These are phyloP conservation scores for Euura lappo DNA, from an alignment of 1,140 invertebrate genomes.

Conservation along the genomic window DNA sequence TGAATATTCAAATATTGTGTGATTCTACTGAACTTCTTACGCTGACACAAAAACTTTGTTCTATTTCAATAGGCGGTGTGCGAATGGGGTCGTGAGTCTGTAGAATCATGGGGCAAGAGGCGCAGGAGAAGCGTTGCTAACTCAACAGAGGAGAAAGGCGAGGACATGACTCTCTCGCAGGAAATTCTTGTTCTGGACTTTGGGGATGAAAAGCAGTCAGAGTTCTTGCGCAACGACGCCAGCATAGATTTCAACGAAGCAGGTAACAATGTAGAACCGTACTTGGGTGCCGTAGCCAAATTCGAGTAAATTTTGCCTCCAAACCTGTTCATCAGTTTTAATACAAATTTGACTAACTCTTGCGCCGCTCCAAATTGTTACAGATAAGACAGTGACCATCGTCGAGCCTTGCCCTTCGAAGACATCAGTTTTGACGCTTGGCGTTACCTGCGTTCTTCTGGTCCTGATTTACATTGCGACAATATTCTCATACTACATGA, in stretches of 20 bases:
- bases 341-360: conserved; percentile 26
- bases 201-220: conserved; percentile 84
- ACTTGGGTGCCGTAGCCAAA: neutral
- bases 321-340: neutral
- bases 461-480: conserved; percentile 90
- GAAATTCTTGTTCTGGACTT: conserved; percentile 92
- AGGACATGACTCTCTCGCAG: conserved; percentile 92
- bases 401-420: conserved; percentile 89
- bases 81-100: conserved; percentile 85
- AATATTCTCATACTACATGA: conserved; percentile 89
- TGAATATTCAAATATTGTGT: conserved; percentile 10
- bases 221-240: conserved; percentile 77
- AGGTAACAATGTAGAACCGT: conserved; percentile 37
- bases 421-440: conserved; percentile 84
- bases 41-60: conserved; percentile 18
- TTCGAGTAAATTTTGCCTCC: neutral
- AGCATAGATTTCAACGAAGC: conserved; percentile 75
- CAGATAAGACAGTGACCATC: conserved; percentile 86
- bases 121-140: conserved; percentile 72
- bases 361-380: conserved; percentile 36
- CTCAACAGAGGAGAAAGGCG: conserved; percentile 70
- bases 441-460: conserved; percentile 87
- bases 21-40: neutral
- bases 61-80: conserved; percentile 74
- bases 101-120: conserved; percentile 89